phyloP scores from a whole-genome alignment of 2,888 invertebrate species.

The Stenurella melanura region DNA sequence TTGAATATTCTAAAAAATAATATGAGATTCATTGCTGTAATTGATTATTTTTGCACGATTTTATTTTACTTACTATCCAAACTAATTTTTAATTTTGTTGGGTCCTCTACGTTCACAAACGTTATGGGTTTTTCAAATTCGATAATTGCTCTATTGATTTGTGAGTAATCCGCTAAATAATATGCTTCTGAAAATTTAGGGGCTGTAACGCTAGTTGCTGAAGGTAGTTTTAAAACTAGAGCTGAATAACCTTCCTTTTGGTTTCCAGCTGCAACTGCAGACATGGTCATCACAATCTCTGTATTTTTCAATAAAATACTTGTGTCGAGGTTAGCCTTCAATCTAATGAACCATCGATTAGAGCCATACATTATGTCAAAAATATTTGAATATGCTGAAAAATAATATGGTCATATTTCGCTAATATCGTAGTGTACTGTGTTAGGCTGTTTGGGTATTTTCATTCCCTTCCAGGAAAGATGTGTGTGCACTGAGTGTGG shows the following conservation, averaged over 20 bases:
- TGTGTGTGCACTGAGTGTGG: not conserved
- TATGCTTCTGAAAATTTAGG: constrained; percentile 38
- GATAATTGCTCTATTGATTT: not conserved
- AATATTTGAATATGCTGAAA: constrained; percentile 12
- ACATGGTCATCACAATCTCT: constrained; percentile 44
- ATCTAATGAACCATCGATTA: constrained; percentile 41
- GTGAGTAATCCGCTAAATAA: constrained; percentile 35
- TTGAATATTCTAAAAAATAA: constrained; percentile 43
- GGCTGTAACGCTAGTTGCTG: not conserved
- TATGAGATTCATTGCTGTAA: not conserved
- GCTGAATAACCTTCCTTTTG: not conserved
- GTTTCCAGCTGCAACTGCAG: constrained; percentile 28
- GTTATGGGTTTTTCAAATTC: constrained; percentile 30
- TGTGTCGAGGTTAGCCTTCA: constrained; percentile 36
- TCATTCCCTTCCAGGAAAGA: no score
- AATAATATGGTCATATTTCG: not conserved
- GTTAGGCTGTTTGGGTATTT: not conserved
- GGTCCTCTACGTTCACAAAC: constrained; percentile 7
- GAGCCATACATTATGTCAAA: constrained; percentile 19
- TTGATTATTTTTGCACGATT: not conserved
- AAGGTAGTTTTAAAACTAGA: constrained; percentile 29
- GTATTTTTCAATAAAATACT: constrained; percentile 1
- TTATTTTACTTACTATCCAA: constrained; percentile 20
- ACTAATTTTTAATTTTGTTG: not conserved
- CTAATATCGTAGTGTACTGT: not conserved